A percentile compares a stretch with the other conserved stretches of the same genome.
phyloP scores from a whole-genome alignment of 2,888 invertebrate genomes.

The Pyrocoelia pectoralis region DNA sequence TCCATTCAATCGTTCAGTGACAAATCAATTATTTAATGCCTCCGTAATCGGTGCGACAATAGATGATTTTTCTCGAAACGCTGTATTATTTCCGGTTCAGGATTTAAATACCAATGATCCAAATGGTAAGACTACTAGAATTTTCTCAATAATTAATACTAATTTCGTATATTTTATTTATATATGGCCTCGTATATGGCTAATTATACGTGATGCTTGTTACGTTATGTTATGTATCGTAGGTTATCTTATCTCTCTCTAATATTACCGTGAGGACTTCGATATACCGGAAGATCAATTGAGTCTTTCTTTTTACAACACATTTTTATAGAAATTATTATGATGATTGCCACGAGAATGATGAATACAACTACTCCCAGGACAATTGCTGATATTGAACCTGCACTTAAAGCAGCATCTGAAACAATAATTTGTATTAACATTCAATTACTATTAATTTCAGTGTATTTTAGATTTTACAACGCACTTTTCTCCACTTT shows the following conservation, averaged over 20 bases:
- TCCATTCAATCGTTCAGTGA: constrained; percentile 55
- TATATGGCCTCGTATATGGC: neutral
- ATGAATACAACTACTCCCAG: constrained; percentile 72
- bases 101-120: constrained; percentile 46
- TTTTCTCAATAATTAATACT: neutral
- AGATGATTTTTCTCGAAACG: constrained; percentile 77
- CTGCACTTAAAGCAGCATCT: constrained; percentile 52
- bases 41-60: constrained; percentile 76
- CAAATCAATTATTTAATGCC: constrained; percentile 77
- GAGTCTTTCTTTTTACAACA: constrained; percentile 37
- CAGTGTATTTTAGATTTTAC: too few species aligned
- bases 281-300: constrained; percentile 68
- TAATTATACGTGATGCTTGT: neutral
- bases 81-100: constrained; percentile 72
- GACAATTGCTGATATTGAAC: constrained; percentile 74
- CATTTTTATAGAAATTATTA: constrained; percentile 50
- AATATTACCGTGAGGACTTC: constrained; percentile 44
- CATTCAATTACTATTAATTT: neutral
- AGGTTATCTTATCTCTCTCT: constrained; percentile 7
- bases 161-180: neutral
- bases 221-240: neutral
- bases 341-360: constrained; percentile 66
- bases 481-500: too few species aligned
- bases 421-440: constrained; percentile 39
- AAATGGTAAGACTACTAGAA: constrained; percentile 18